Base-by-base conservation (phyloP, 1,140 invertebrate species). In the Papilio polytes region DNA sequence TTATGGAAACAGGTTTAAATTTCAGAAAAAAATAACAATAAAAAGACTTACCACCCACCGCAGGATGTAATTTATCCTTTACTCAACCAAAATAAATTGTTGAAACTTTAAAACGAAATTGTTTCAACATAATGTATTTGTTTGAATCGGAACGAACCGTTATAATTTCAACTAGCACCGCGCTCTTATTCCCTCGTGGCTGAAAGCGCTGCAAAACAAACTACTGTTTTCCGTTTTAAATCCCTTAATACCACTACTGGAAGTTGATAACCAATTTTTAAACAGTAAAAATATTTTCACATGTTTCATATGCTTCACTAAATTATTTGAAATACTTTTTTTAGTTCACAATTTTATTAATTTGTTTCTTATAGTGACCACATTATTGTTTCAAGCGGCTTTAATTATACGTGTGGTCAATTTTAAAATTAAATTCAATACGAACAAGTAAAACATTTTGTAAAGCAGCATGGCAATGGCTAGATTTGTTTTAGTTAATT, bases 171-270 rank as follows among this genome's bases (percentile, higher is more conserved):
- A 63, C 59, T 26, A 63, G 20, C 22, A 22, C 13, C 26, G 22
- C 22, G 22, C 26, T 63, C 22, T 12, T 26, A 63, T 26, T 63
- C 59, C 59, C 59, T 26, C 13, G 59, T 63, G 59, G 22, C 20
- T 63, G 22, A 26, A 26, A 26, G 59, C 22, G 59, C 59, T 63
- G 10, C 59, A 63, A 63, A 22, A 22, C 59, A 63, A 63, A 22
- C 59, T 26, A 63, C 31, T 63, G 59, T 63, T 63, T 63, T 63
- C 31, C 59, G 12, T 63, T 63, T 63, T 63, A 63, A 63, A 63
- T 26, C 59, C 59, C 22, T 22, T 12, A 63, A 26, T 15, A 63
- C 26, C 22, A 63, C 20, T 63, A 26, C 22, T 63, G 59, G 0
- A 63, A 15, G 20, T 63, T 26, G 59, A 31, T 63, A 63, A 63